A percentile compares a stretch with the other conserved stretches of the same genome.
Evolutionary conservation across 2,113 vertebrate genomes (phyloP).

Genomic region (Sebastes fasciatus): DNA sequence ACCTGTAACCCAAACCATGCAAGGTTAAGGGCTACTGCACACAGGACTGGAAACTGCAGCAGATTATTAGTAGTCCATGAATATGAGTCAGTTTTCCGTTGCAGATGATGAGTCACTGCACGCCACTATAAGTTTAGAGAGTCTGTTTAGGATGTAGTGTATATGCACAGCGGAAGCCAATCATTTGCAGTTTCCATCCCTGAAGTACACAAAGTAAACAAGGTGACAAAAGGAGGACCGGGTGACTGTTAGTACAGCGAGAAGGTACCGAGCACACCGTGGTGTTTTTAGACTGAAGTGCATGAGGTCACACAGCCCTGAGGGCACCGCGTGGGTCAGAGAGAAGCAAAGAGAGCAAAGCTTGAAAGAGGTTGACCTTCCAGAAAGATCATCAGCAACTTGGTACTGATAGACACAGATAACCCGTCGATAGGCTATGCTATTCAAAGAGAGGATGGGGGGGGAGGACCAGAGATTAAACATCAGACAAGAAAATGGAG

Average conservation of each 20-base stretch:
- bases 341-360: constrained; percentile 24
- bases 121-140: not conserved
- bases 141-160: not conserved
- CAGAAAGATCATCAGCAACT: constrained; percentile 98
- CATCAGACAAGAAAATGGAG: constrained; percentile 20
- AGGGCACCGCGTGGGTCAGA: constrained; percentile 63
- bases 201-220: constrained; percentile 32
- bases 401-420: constrained; percentile 98
- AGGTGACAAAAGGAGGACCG: not conserved
- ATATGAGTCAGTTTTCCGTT: not conserved
- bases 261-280: too few relatives aligned
- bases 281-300: too few relatives aligned
- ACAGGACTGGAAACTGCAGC: constrained; percentile 70
- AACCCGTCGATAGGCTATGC: constrained; percentile 97
- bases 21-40: constrained; percentile 52
- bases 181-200: constrained; percentile 70
- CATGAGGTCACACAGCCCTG: constrained; percentile 83
- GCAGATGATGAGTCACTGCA: not conserved
- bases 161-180: not conserved
- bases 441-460: constrained; percentile 87
- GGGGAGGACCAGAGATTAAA: constrained; percentile 46
- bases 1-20: constrained; percentile 72
- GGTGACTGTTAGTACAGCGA: too few relatives aligned
- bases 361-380: constrained; percentile 87
- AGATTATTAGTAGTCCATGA: not conserved